These are phyloP conservation scores for Poeciliopsis retropinna DNA, from an alignment of 2,113 vertebrate species.

Conservation along the genomic window DNA sequence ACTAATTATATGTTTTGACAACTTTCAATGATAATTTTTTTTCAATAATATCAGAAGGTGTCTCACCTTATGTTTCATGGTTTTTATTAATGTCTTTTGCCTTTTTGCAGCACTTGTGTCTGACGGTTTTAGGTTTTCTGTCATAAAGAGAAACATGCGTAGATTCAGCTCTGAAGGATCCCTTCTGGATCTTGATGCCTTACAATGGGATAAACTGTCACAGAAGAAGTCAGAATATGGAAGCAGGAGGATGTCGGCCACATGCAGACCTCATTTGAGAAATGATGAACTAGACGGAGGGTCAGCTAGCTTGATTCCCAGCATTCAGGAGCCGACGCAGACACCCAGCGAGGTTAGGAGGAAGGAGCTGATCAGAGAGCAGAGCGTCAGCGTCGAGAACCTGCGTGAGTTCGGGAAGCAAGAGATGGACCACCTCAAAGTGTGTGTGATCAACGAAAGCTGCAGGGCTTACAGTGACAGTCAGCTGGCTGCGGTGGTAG, in stretches of 20 bases:
- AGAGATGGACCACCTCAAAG: slow-evolving; percentile 48
- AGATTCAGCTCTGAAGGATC: slow-evolving; percentile 80
- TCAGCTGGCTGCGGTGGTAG: slow-evolving; percentile 58
- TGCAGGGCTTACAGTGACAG: slow-evolving; percentile 82
- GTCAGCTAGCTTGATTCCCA: neutral
- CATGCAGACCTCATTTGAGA: slow-evolving; percentile 10
- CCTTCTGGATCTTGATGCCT: slow-evolving; percentile 74
- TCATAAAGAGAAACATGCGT: slow-evolving; percentile 61
- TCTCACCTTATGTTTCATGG: too few species aligned
- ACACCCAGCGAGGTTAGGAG: neutral
- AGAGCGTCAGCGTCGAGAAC: slow-evolving; percentile 73
- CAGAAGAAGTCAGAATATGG: slow-evolving; percentile 11
- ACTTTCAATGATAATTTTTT: too few species aligned
- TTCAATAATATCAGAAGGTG: too few species aligned
- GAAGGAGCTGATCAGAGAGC: slow-evolving; percentile 61
- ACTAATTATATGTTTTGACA: too few species aligned
- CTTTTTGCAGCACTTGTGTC: too few species aligned
- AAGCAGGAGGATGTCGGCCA: neutral
- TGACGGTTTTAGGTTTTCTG: neutral
- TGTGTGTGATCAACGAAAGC: slow-evolving; percentile 53
- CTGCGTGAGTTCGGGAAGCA: slow-evolving; percentile 44
- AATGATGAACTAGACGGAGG: neutral
- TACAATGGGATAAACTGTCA: slow-evolving; percentile 53
- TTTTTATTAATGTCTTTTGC: too few species aligned
- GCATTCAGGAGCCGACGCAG: slow-evolving; percentile 26